Conservation (phyloP, 2,797 vertebrate species). For the Arremon aurantiirostris region DNA sequence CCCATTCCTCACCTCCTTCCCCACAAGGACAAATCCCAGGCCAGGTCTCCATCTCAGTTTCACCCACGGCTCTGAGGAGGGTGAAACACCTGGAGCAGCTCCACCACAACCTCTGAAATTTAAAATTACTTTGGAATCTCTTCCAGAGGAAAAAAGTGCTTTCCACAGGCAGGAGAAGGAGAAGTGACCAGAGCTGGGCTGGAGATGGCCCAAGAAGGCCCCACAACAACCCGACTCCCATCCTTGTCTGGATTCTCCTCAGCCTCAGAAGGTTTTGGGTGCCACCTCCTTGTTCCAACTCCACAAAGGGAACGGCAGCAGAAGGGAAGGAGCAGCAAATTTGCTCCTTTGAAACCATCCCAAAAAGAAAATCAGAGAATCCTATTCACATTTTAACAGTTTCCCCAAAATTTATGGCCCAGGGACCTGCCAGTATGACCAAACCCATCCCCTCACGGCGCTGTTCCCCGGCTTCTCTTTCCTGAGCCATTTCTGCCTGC, state of each 20-base stretch:
- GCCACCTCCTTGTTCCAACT: not conserved
- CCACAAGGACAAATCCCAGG: not conserved
- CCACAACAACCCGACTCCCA: not conserved
- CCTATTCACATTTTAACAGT: not conserved
- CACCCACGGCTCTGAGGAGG: not conserved
- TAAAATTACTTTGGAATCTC: not conserved
- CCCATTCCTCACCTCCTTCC: not conserved
- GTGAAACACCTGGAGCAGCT: not conserved
- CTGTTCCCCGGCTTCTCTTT: not conserved
- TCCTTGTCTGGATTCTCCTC: not conserved
- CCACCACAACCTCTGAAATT: not conserved
- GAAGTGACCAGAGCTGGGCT: not conserved
- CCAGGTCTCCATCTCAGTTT: rapidly evolving
- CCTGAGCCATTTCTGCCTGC: not conserved
- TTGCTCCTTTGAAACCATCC: not conserved
- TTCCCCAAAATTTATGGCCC: not conserved
- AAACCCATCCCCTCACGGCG: not conserved
- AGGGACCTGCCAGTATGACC: not conserved
- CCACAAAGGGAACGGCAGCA: not conserved
- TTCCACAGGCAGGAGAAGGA: not conserved
- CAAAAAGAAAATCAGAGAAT: not conserved
- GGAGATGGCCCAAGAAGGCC: not conserved
- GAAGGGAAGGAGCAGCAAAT: not conserved
- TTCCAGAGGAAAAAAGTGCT: not conserved
- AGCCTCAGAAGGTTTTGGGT: not conserved